phyloP scores from a whole-genome alignment of 1,140 invertebrate genomes.

The Monochamus saltuarius region DNA sequence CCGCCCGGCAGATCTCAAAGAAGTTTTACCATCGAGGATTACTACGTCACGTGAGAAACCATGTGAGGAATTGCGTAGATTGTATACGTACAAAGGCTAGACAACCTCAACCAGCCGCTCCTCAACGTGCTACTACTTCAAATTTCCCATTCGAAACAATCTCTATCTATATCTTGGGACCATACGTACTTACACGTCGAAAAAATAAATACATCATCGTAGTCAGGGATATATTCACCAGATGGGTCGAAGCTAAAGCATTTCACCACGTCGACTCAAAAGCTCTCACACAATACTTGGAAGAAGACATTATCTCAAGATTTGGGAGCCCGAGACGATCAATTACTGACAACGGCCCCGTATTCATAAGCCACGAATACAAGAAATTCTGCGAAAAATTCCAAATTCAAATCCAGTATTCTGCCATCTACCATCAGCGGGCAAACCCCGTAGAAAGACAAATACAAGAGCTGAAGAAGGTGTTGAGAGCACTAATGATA shows the following conservation, averaged over 20 bases:
- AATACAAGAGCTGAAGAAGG: background rate
- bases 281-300: background rate
- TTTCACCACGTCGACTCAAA: background rate
- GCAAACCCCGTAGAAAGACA: conserved; percentile 4
- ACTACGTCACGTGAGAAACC: background rate
- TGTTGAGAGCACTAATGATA: background rate
- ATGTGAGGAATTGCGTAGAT: background rate
- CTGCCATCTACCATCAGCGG: background rate
- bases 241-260: conserved; percentile 10
- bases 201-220: conserved; percentile 10
- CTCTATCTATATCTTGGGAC: background rate
- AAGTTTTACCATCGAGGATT: background rate
- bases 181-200: background rate
- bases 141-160: conserved; percentile 40
- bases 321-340: background rate
- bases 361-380: background rate
- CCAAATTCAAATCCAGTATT: background rate
- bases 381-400: background rate
- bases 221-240: conserved; percentile 1
- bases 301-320: background rate
- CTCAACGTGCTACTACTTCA: background rate
- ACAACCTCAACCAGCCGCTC: background rate
- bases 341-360: background rate
- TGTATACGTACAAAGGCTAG: background rate
- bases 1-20: background rate